Conservation (phyloP, 2,797 vertebrate species). For the Chelon auratus region DNA sequence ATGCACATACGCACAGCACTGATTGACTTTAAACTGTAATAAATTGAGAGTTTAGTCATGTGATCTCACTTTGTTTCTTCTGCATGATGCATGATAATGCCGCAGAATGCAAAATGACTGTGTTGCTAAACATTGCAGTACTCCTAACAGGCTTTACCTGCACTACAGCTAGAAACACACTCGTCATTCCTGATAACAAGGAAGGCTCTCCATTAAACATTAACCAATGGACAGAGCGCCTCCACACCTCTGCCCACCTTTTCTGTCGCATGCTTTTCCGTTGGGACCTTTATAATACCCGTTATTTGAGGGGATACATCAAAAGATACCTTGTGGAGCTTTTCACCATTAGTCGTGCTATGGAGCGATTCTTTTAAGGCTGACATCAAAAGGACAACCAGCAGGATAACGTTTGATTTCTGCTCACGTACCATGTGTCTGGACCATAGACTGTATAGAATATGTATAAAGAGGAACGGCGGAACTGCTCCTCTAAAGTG, state of each 20-base stretch:
- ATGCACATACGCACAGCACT: constrained; percentile 9
- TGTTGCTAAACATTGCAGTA: no score
- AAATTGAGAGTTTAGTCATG: constrained; percentile 7
- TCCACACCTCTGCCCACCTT: neutral
- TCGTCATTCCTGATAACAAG: no score
- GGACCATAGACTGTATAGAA: no score
- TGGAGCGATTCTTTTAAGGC: neutral
- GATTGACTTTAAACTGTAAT: neutral
- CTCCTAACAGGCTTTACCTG: no score
- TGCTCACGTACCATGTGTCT: no score
- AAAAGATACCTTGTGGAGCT: neutral
- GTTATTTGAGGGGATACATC: neutral
- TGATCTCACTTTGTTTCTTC: constrained; percentile 1
- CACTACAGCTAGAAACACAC: no score
- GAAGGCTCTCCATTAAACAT: neutral
- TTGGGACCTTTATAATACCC: neutral
- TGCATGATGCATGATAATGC: constrained; percentile 6
- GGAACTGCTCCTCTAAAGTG: no score
- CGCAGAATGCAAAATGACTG: neutral
- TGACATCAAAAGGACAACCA: no score
- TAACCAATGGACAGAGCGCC: neutral
- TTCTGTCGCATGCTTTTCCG: neutral
- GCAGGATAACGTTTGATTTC: no score
- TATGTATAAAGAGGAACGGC: no score
- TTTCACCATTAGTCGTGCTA: neutral